These are phyloP conservation scores for Colletes collaris DNA, from an alignment of 2,888 invertebrate genomes.

Conservation along the genomic window DNA sequence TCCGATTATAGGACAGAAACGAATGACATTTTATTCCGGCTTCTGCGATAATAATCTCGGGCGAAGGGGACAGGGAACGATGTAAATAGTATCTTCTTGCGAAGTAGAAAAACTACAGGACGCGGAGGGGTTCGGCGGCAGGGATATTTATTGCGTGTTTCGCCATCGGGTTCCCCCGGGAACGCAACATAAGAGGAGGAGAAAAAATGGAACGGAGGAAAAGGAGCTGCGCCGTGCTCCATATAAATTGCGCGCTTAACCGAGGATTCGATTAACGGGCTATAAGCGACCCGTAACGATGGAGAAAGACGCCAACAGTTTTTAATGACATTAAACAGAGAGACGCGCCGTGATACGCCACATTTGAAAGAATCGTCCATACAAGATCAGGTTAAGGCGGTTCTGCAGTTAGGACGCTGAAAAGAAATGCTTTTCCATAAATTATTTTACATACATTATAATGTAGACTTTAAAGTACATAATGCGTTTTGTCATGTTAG, in stretches of 20 bases:
- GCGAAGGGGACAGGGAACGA: not conserved
- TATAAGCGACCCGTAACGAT: constrained; percentile 25
- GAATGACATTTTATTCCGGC: constrained; percentile 9
- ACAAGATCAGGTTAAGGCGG: not conserved
- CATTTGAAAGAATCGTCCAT: constrained; percentile 4
- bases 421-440: no score
- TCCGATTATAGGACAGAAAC: not conserved
- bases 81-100: constrained; percentile 34
- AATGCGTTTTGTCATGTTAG: no score
- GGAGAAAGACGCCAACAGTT: constrained; percentile 15
- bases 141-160: constrained; percentile 43
- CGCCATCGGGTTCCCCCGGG: constrained; percentile 26
- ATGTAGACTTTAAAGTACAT: no score
- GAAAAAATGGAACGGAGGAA: constrained; percentile 31
- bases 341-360: no score
- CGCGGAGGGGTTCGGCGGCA: constrained; percentile 12
- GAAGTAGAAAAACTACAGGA: not conserved
- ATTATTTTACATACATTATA: no score
- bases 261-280: constrained; percentile 46
- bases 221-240: constrained; percentile 18
- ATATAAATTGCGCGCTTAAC: constrained; percentile 45
- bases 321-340: constrained; percentile 39
- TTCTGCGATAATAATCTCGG: constrained; percentile 3
- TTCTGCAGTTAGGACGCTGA: no score
- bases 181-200: not conserved